Conservation (phyloP, 1,140 invertebrate genomes). For the Streblospio benedicti region DNA sequence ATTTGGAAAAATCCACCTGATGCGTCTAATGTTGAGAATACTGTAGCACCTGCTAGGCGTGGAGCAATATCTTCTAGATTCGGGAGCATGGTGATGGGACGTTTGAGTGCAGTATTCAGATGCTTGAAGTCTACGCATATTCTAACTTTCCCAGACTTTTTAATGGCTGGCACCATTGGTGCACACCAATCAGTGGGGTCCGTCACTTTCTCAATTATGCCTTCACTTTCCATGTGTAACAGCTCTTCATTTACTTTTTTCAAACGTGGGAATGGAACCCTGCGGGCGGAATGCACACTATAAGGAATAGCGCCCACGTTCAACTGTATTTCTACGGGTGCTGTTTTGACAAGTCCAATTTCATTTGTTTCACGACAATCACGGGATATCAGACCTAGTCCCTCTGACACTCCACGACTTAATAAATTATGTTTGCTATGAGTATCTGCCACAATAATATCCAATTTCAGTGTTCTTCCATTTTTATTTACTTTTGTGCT, state of each 20-base stretch:
- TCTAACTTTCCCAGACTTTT: slow-evolving; percentile 24
- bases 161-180: slow-evolving; percentile 24
- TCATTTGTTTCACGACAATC: too few relatives aligned
- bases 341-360: too few relatives aligned
- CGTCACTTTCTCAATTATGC: slow-evolving; percentile 23
- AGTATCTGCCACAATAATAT: too few relatives aligned
- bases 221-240: slow-evolving; percentile 26
- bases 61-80: background rate
- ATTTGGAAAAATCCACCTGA: background rate
- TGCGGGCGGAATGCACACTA: slow-evolving; percentile 24
- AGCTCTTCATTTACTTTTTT: slow-evolving; percentile 33
- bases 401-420: too few relatives aligned
- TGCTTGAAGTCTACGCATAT: slow-evolving; percentile 49
- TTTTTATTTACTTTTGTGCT: too few relatives aligned
- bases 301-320: slow-evolving; percentile 13
- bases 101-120: slow-evolving; percentile 33
- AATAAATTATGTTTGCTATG: too few relatives aligned
- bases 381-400: too few relatives aligned
- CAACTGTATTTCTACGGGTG: slow-evolving; percentile 22
- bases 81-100: background rate
- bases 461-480: too few relatives aligned
- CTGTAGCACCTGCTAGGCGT: background rate
- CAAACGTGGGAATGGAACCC: slow-evolving; percentile 30
- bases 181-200: slow-evolving; percentile 26
- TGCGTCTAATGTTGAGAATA: background rate